Evolutionary conservation across 2,797 vertebrate species (phyloP), one percentile per base, ranked within the genome.

Genomic region (Oryzias dopingdopingensis): DNA sequence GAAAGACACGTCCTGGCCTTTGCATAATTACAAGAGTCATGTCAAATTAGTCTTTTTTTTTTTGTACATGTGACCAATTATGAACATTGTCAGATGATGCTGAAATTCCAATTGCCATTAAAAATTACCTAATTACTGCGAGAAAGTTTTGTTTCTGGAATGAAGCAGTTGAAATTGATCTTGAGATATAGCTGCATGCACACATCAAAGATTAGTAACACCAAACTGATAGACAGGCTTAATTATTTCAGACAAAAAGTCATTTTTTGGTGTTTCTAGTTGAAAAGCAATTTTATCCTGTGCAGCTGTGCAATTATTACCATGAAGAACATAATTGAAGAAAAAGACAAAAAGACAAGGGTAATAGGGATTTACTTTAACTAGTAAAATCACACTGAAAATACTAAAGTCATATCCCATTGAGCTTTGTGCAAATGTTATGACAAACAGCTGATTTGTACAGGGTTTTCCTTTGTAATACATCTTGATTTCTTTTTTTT

Each of bases 11-110:
- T 79, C 59, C 73, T 71, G 60, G 72, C 73, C 78, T 81, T 73
- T 76, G 71, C 77, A 83, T 88, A 89, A 90, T 91, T 91, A 87
- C 65, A 78, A 80, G 69, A 74, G 79, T 67, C 72, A 88, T 83
- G 80, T 81, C 70, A 78, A 69, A 91, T 88, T 70, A 84, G 87
- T 87, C 86, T 77, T 62, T 8, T 56, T 63, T n/a, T 50, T 44
- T 48, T 23, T 23, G 26, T 8, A 78, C 60, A 65, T 13, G 43
- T 66, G 71, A 75, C 65, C 62, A 79, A 84, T 86, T 68, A 74
- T 70, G 79, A 71, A 80, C 67, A 80, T 83, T 86, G 67, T 79
- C 64, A 82, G 78, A 70, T 71, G 74, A 77, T 61, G 70, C 67
- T 78, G 71, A 88, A 85, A 91, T 89, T 90, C 78, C 81, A 81